A percentile compares a stretch with the other conserved stretches of the same genome.
Conservation (phyloP, 2,888 invertebrate species). For the Trilocha varians region DNA sequence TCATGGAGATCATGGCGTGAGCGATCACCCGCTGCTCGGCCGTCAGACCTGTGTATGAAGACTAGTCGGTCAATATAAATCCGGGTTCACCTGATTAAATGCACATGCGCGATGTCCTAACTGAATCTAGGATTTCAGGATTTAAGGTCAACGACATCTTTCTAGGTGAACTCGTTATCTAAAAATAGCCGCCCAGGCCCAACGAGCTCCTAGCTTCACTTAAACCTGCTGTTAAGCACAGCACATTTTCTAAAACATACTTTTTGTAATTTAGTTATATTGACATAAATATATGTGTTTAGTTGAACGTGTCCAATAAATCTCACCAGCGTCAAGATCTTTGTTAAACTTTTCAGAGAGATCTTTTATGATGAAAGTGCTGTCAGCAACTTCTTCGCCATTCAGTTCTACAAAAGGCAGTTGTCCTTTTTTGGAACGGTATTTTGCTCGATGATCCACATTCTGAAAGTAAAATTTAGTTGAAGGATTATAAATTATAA, state of each 20-base stretch:
- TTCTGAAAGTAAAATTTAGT: constrained; percentile 76
- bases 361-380: constrained; percentile 91
- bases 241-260: too few species aligned
- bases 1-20: constrained; percentile 94
- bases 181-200: not conserved
- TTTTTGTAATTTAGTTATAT: too few species aligned
- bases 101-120: constrained; percentile 48
- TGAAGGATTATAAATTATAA: not conserved
- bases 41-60: constrained; percentile 73
- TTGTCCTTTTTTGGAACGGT: constrained; percentile 94
- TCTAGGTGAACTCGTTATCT: not conserved
- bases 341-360: constrained; percentile 86
- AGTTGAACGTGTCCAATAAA: not conserved
- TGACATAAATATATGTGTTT: not conserved
- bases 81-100: constrained; percentile 14
- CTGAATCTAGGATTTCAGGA: constrained; percentile 22
- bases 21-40: constrained; percentile 90
- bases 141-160: constrained; percentile 14
- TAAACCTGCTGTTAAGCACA: not conserved
- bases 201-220: not conserved
- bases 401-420: constrained; percentile 96
- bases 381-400: constrained; percentile 95
- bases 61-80: constrained; percentile 20
- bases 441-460: constrained; percentile 94
- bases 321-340: constrained; percentile 82